phyloP scores from a whole-genome alignment of 2,888 invertebrate genomes.

The Mechanitis messenoides region DNA sequence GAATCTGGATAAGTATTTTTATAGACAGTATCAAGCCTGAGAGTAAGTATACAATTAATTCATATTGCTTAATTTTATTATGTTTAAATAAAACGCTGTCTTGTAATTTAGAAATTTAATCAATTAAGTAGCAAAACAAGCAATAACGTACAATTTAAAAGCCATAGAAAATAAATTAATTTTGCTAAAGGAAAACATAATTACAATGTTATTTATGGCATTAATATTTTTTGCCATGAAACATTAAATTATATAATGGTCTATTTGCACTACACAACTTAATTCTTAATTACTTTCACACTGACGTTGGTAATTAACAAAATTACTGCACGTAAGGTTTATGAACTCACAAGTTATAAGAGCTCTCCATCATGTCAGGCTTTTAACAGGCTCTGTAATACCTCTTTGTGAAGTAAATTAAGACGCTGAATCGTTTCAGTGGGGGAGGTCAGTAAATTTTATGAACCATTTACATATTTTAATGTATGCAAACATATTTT shows the following conservation, averaged over 20 bases:
- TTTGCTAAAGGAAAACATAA: constrained; percentile 29
- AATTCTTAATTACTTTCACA: constrained; percentile 44
- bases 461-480: constrained; percentile 6
- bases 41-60: constrained; percentile 2
- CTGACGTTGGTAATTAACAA: constrained; percentile 58
- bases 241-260: background rate
- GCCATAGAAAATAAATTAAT: constrained; percentile 30
- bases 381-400: constrained; percentile 72
- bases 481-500: constrained; percentile 11
- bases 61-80: background rate
- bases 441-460: constrained; percentile 32
- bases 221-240: constrained; percentile 28
- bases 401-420: constrained; percentile 72
- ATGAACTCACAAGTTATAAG: constrained; percentile 69
- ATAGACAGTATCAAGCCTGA: no score
- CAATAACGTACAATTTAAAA: constrained; percentile 19
- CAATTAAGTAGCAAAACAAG: constrained; percentile 17
- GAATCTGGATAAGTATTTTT: no score
- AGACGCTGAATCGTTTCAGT: constrained; percentile 71
- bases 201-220: constrained; percentile 34
- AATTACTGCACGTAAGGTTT: constrained; percentile 65
- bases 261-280: background rate
- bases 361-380: constrained; percentile 73
- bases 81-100: background rate
- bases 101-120: constrained; percentile 15